A percentile compares a stretch with the other conserved stretches of the same genome.
Conservation (phyloP, 2,113 vertebrate species). For the Phylloscopus whistleri region DNA sequence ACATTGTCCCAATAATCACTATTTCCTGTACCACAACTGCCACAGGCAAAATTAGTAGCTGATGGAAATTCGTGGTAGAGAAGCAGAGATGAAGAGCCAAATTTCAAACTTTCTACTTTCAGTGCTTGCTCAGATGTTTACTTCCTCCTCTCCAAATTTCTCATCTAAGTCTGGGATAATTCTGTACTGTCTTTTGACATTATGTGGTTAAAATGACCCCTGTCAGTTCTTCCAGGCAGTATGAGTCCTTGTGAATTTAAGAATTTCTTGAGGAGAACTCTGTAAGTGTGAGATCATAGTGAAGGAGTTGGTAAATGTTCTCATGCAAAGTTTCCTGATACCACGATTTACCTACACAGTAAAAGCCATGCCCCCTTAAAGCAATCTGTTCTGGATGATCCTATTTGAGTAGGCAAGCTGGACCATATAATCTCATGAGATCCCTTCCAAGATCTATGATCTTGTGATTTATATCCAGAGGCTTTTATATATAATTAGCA, state of each 20-base stretch:
- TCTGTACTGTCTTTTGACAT: neutral
- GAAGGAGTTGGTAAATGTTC: neutral
- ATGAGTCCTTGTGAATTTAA: neutral
- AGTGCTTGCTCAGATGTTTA: neutral
- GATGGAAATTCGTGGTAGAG: neutral
- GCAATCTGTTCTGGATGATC: neutral
- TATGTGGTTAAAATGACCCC: neutral
- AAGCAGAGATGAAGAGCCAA: neutral
- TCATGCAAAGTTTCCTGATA: neutral
- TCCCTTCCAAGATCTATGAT: rapidly evolving
- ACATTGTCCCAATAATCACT: neutral
- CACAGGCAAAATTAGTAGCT: neutral
- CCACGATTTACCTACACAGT: neutral
- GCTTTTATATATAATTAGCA: neutral
- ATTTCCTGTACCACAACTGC: neutral
- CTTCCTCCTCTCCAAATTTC: neutral
- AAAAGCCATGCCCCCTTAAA: neutral
- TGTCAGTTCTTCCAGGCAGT: neutral
- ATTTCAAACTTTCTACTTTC: neutral
- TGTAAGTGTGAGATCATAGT: neutral
- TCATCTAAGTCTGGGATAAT: neutral
- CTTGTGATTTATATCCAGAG: neutral
- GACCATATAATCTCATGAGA: neutral
- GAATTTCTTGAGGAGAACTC: neutral
- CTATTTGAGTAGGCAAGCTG: neutral